These are phyloP conservation scores for Chondrosia reniformis DNA, from an alignment of 37 sponge, comb jelly and placozoan genomes.

Conservation along the genomic window DNA sequence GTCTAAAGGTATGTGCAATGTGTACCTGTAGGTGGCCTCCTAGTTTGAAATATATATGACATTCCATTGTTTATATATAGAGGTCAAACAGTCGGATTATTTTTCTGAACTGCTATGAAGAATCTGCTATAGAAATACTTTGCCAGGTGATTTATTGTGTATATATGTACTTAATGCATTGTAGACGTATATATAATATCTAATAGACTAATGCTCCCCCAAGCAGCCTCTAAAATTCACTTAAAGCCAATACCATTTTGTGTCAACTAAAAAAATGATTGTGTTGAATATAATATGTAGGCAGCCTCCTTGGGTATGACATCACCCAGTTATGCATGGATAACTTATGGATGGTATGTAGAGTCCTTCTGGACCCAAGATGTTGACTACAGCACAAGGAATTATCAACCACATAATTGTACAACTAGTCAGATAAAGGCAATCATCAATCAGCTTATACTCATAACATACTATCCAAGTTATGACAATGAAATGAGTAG, in stretches of 20 bases:
- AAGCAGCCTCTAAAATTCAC: not conserved
- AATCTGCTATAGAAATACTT: constrained; percentile 1
- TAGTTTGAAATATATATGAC: not conserved
- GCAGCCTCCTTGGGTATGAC: not conserved
- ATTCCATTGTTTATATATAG: not conserved
- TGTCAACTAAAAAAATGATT: not conserved
- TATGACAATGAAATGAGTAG: not conserved
- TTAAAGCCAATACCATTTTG: not conserved
- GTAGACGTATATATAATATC: not conserved
- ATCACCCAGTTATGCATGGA: constrained; percentile 5
- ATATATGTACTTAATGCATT: not conserved
- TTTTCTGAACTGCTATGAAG: not conserved
- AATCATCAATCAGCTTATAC: not conserved
- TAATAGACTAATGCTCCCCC: not conserved
- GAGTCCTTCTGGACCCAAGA: not conserved
- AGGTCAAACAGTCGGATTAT: not conserved
- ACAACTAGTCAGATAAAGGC: not conserved
- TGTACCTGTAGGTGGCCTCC: not conserved
- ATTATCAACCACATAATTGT: not conserved
- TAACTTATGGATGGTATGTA: not conserved
- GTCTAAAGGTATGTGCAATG: not conserved
- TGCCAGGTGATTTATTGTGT: not conserved
- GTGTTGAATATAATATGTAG: not conserved
- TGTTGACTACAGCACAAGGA: not conserved
- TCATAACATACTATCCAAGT: not conserved